Evolutionary conservation across 2,113 vertebrate genomes (phyloP), one percentile per base, ranked within the genome.

Genomic region (Pteropus alecto): DNA sequence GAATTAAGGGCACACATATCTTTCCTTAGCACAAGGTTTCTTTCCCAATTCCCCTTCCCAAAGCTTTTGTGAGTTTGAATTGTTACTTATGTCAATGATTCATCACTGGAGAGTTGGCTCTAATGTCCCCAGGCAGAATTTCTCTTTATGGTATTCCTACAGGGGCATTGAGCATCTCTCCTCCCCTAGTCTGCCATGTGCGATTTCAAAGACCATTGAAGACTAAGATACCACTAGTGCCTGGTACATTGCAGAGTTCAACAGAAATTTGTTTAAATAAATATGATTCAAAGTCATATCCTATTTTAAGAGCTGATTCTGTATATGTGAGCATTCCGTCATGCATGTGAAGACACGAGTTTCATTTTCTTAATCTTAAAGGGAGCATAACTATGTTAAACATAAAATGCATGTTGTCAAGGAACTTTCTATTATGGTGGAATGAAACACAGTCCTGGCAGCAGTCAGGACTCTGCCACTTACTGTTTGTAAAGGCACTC

Each of bases 351-450:
- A 70, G n/a, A 67, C 12, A 61, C 54, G n/a, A 60, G 16, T 82
- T 91, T 90, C 56, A 84, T 54, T 93, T 86, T 51, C 38, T 24
- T 85, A 38, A 93, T 87, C 71, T 96, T 78, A 73, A 95, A 83
- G 30, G 22, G 48, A 41, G 19, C 14, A 60, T 43, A 76, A 35
- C 41, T 41, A 77, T 65, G 26, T 58, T 90, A 58, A 35, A 76
- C 3, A 43, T 16, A 81, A 60, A 74, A 87, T 46, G 22, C n/a
- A 77, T 60, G 68, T 33, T 73, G 43, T 65, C 77, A 81, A 67
- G 85, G 28, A 90, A 79, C 28, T 82, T 87, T 16, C 63, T 63
- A 56, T 77, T 15, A 43, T 18, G 38, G 56, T 86, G 83, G 67
- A 41, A 83, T 58, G 73, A 87, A 91, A 71, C 51, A 78, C 1